phyloP scores from a whole-genome alignment of 2,113 vertebrate species.

The Lampris megalopsis region DNA sequence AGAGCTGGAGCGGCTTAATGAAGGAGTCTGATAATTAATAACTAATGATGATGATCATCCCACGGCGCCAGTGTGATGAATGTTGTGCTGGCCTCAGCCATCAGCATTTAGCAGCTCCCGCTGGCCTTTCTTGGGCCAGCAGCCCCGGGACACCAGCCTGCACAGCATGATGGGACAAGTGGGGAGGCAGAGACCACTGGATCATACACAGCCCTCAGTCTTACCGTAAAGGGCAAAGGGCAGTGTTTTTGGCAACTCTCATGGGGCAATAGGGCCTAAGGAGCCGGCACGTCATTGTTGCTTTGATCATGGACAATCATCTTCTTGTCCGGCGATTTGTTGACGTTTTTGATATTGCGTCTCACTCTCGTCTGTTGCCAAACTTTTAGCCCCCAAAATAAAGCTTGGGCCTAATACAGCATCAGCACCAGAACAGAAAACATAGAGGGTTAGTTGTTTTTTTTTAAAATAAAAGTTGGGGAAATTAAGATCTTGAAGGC shows the following conservation, averaged over 20 bases:
- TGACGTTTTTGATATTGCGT: background rate
- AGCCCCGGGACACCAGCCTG: constrained; percentile 34
- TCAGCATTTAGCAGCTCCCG: constrained; percentile 35
- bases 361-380: background rate
- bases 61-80: constrained; percentile 5
- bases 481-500: too few species aligned
- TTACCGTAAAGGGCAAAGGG: constrained; percentile 1
- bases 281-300: background rate
- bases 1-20: background rate
- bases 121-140: constrained; percentile 24
- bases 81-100: constrained; percentile 5
- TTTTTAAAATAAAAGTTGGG: too few species aligned
- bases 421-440: background rate
- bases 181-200: constrained; percentile 6
- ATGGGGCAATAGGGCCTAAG: too few species aligned
- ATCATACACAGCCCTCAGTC: background rate
- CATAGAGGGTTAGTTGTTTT: background rate
- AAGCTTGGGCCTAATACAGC: background rate
- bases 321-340: constrained; percentile 8
- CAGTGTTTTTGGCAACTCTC: background rate
- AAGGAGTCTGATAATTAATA: constrained; percentile 29
- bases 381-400: background rate
- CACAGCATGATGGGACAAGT: constrained; percentile 2
- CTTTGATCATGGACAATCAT: background rate
- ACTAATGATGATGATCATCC: too few species aligned